Evolutionary conservation across 2,113 vertebrate genomes (phyloP), one percentile per base, ranked within the genome.

Genomic region (Erythrolamprus reginae): DNA sequence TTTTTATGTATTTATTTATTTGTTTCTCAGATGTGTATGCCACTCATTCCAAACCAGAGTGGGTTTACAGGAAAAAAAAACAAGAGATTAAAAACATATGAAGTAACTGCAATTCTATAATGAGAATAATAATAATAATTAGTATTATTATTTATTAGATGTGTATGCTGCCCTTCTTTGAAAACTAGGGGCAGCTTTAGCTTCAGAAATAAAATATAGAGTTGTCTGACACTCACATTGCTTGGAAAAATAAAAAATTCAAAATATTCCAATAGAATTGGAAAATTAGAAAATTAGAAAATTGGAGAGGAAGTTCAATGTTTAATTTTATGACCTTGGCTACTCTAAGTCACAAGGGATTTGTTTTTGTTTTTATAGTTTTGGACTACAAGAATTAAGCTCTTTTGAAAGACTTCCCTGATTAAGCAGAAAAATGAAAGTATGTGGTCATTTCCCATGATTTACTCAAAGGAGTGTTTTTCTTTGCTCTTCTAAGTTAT

Each of bases 401-500:
- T 86, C 38, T 93, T 94, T 95, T 90, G 87, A 85, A 95, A 95
- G 12, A 53, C 47, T 93, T 94, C 84, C 91, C 87, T 28, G 93
- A 17, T 77, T 90, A 92, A 89, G 87, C 24, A 93, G 90, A 92
- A 95, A 95, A 96, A 95, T 93, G 84, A 95, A 96, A 94, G 89
- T 88, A 94, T 94, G 95, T 85, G 94, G 92, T 95, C 92, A 95
- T 94, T 95, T 95, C 92, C 93, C 90, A 93, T 58, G 88, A 86
- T 92, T 94, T 55, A 85, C 70, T 93, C 87, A 92, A 94, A 95
- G 88, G 58, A 94, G 87, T n/a, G 48, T 10, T 8, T 94, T 91
- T 95, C 92, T 95, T 93, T 95, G 90, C 89, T 94, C 15, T 92
- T 92, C 93, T 94, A 88, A 5, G 86, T 93, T 93, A 82, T 42